Conservation (phyloP, 2,888 invertebrate species). For the Heliconius hortense region DNA sequence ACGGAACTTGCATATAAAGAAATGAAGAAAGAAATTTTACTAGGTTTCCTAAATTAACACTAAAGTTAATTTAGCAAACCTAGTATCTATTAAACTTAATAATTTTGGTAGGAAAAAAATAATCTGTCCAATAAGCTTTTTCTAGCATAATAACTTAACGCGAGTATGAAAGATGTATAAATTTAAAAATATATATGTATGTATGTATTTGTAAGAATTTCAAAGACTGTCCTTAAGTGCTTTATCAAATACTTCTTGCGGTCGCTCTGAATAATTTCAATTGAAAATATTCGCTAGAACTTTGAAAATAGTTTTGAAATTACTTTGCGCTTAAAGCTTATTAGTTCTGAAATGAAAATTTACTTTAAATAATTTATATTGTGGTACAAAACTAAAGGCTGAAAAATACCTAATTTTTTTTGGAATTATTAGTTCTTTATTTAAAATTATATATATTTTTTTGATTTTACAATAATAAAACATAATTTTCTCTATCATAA, state of each 20-base stretch:
- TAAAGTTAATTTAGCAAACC: too few relatives aligned
- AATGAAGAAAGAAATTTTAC: too few relatives aligned
- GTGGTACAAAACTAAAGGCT: neutral
- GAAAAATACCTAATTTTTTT: neutral
- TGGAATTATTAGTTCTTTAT: neutral
- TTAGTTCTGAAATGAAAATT: slow-evolving; percentile 2
- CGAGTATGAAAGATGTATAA: too few relatives aligned
- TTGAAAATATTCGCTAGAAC: neutral
- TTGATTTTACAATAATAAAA: neutral
- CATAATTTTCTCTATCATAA: neutral
- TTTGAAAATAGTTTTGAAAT: slow-evolving; percentile 4
- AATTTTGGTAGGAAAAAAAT: too few relatives aligned
- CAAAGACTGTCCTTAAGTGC: slow-evolving; percentile 6
- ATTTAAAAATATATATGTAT: neutral
- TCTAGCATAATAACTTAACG: too few relatives aligned
- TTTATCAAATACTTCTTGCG: slow-evolving; percentile 19
- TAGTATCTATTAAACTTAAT: too few relatives aligned
- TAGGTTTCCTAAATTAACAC: too few relatives aligned
- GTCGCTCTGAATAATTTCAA: slow-evolving; percentile 2
- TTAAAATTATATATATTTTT: neutral
- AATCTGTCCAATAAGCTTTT: too few relatives aligned
- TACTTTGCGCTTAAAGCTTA: slow-evolving; percentile 15
- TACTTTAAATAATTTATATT: neutral
- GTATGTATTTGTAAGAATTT: neutral
- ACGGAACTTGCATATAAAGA: neutral